Base-by-base conservation (phyloP, 2,797 vertebrate genomes). In the Schizopygopsis malacanthus region DNA sequence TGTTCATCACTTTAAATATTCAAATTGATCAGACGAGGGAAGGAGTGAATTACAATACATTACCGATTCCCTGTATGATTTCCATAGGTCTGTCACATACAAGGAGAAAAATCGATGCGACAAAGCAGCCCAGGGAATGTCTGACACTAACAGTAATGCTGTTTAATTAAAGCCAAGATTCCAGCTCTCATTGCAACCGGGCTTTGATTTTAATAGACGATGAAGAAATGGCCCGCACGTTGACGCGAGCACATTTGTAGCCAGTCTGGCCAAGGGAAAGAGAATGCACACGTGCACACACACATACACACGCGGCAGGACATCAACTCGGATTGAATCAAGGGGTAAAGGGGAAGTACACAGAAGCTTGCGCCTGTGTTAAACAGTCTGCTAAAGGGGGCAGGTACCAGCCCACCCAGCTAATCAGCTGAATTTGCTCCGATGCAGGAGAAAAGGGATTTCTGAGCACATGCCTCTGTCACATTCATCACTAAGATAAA, bases 61-160 rank as follows among this genome's bases (percentile, higher is more conserved):
- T 94, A 95, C 92, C 83, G 54, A 85, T 25, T 87, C 83, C 83
- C 88, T 83, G 87, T 87, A 73, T 84, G 91, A 92, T 90, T 90
- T 89, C 89, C 86, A 85, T 78, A 91, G 87, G 91, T 91, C 93
- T 93, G 92, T 92, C 91, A 93, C 90, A 90, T 90, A 88, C 89
- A 88, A 87, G 91, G 92, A 85, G 87, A 84, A 79, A 88, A 93
- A 92, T 88, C 92, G 90, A 90, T 76, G 89, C 90, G 90, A 91
- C 91, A 89, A 90, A 89, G 86, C 79, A 59, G 89, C 90, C 89
- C 92, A 85, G 89, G 50, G 89, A 90, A 76, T 87, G 89, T 92
- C 93, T 96, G 95, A 95, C 95, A 94, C 95, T 96, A 95, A 96
- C 95, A 95, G 94, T 96, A 95, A 96, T 95, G 94, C 94, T 93